Conservation (phyloP, 2,888 invertebrate genomes). For the Pseudanteris insignis region DNA sequence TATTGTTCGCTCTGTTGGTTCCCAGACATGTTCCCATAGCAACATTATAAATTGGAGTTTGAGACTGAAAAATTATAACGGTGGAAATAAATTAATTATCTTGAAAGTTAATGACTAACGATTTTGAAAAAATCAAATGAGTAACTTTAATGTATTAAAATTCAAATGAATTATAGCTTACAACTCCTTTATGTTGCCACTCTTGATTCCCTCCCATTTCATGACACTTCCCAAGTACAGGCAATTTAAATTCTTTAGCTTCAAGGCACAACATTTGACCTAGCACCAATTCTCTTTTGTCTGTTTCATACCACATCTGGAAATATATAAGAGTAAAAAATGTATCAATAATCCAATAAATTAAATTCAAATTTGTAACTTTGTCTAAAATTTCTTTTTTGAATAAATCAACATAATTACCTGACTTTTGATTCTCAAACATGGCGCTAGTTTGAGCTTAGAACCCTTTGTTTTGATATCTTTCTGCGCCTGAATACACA, state of each 20-base stretch:
- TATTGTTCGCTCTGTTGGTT: slow-evolving; percentile 66
- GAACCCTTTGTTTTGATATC: slow-evolving; percentile 81
- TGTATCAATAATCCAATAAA: too few relatives aligned
- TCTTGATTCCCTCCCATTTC: slow-evolving; percentile 91
- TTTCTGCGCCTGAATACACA: slow-evolving; percentile 83
- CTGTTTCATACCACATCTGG: slow-evolving; percentile 86
- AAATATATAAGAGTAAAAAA: too few relatives aligned
- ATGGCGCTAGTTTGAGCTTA: slow-evolving; percentile 74
- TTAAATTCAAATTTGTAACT: too few relatives aligned
- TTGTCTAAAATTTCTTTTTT: background rate
- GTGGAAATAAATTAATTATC: slow-evolving; percentile 12
- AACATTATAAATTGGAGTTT: slow-evolving; percentile 83
- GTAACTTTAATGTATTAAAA: too few relatives aligned
- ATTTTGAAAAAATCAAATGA: too few relatives aligned
- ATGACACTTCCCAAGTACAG: slow-evolving; percentile 89
- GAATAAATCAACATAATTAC: too few relatives aligned
- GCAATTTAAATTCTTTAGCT: slow-evolving; percentile 71
- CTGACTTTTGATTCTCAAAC: slow-evolving; percentile 77
- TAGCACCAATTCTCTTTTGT: slow-evolving; percentile 82
- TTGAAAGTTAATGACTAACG: slow-evolving; percentile 6
- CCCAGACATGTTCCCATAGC: slow-evolving; percentile 87
- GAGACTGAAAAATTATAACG: slow-evolving; percentile 71
- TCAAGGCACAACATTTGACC: slow-evolving; percentile 88
- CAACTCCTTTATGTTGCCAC: slow-evolving; percentile 84
- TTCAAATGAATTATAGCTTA: slow-evolving; percentile 59